A percentile compares a stretch with the other conserved stretches of the same genome.
These are phyloP conservation scores for Pachycephus smyrnensis DNA, from an alignment of 2,888 invertebrate species.

Conservation along the genomic window DNA sequence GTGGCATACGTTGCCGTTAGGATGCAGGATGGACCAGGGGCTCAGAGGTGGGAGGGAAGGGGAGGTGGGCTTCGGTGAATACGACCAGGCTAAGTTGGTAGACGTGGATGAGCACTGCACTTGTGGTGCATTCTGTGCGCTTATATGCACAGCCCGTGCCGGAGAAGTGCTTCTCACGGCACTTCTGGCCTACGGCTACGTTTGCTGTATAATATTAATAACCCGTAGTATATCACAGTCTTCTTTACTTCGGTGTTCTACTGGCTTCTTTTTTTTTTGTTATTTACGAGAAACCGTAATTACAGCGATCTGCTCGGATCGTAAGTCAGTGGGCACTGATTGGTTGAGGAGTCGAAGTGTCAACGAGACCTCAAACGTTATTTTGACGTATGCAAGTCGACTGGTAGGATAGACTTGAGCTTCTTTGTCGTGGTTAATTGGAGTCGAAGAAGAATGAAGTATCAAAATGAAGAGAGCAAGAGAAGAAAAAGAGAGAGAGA, in stretches of 20 bases:
- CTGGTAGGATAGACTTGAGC: too few species aligned
- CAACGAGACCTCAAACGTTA: not conserved
- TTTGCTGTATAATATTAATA: not conserved
- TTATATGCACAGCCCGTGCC: not conserved
- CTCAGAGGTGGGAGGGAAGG: not conserved
- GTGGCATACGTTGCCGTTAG: constrained; percentile 6
- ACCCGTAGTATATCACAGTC: not conserved
- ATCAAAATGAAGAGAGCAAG: too few species aligned
- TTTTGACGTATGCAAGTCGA: not conserved
- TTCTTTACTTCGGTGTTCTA: not conserved
- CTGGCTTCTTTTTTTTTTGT: not conserved
- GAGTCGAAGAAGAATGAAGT: too few species aligned
- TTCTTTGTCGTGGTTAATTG: too few species aligned
- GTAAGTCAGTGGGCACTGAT: not conserved
- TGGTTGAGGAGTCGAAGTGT: not conserved
- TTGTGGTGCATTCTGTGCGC: not conserved
- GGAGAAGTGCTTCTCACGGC: not conserved
- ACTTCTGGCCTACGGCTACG: not conserved
- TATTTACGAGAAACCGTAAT: not conserved
- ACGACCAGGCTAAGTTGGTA: not conserved
- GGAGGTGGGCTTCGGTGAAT: not conserved
- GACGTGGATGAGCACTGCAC: not conserved
- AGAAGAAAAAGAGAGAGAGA: too few species aligned
- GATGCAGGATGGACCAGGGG: constrained; percentile 9
- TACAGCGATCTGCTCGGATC: not conserved